Conservation (phyloP, 1,140 invertebrate species). For the Cylas formicarius region DNA sequence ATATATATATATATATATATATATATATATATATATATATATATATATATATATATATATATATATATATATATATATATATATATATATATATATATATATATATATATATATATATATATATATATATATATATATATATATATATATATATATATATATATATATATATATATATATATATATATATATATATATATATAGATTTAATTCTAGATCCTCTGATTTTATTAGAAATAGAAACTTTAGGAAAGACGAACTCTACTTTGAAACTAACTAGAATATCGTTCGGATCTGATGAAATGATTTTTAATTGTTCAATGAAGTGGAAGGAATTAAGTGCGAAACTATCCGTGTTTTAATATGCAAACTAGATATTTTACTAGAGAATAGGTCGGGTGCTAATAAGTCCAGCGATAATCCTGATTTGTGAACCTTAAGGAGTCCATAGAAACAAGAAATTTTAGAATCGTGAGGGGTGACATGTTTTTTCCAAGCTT, state of each 20-base stretch:
- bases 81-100: constrained; percentile 7
- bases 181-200: constrained; percentile 7
- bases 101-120: constrained; percentile 7
- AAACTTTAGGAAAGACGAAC: neutral
- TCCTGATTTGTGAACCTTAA: too few species aligned
- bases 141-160: constrained; percentile 7
- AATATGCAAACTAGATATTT: too few species aligned
- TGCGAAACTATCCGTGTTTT: too few species aligned
- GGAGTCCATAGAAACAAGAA: too few species aligned
- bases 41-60: constrained; percentile 7
- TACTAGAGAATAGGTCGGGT: too few species aligned
- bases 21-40: constrained; percentile 7
- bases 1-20: constrained; percentile 5
- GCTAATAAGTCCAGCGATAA: too few species aligned
- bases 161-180: constrained; percentile 7
- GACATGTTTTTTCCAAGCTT: too few species aligned
- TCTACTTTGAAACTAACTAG: neutral
- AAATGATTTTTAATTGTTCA: too few species aligned
- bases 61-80: constrained; percentile 7
- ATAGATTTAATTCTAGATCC: too few species aligned
- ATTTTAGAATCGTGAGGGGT: too few species aligned
- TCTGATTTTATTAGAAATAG: too few species aligned
- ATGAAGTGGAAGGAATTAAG: too few species aligned
- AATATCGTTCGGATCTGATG: neutral
- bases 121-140: constrained; percentile 7